Evolutionary conservation across 2,888 invertebrate genomes (phyloP), one percentile per base, ranked within the genome.

Genomic region (Pheosia gnoma): DNA sequence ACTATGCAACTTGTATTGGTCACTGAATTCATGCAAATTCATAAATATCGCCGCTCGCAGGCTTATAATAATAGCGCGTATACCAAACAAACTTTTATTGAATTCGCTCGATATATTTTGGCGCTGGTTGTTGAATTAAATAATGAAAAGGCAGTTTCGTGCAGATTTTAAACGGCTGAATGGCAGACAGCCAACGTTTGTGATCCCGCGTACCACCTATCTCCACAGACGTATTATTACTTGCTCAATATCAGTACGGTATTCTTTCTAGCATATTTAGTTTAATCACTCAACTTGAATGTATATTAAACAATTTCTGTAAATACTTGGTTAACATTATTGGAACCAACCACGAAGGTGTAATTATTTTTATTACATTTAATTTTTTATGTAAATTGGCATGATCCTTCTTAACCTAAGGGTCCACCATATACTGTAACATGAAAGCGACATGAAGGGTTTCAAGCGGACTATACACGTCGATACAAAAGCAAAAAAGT

Each of bases 101-200:
- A 78, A 77, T 79, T 71, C 73, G 76, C 78, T 81, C 82, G 81
- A 84, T 87, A 86, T 86, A 84, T 87, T 87, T 88, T 87, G 88
- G 89, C 87, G 83, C 82, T 79, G 86, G 85, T 89, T 89, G 88
- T 90, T 89, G 88, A 91, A 90, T 90, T 89, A 89, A 90, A 90
- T 88, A 89, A 88, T 89, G 86, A 88, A 88, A 88, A 82, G 83
- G 86, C 86, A 82, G 83, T 90, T 89, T 81, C 78, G 84, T 86
- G 83, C 88, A 87, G 88, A 85, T 89, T 91, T 89, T 84, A 85
- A 88, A 84, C 83, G 82, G 81, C 75, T 76, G 77, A 85, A 86
- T 91, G 91, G 91, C 89, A 83, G 66, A 67, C 79, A 72, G 90
- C 90, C 90, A 91, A 84, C 79, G 77, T 80, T 83, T 83, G 37